Conservation (phyloP, 2,113 vertebrate species). For the Petrocephalus microphthalmus region DNA sequence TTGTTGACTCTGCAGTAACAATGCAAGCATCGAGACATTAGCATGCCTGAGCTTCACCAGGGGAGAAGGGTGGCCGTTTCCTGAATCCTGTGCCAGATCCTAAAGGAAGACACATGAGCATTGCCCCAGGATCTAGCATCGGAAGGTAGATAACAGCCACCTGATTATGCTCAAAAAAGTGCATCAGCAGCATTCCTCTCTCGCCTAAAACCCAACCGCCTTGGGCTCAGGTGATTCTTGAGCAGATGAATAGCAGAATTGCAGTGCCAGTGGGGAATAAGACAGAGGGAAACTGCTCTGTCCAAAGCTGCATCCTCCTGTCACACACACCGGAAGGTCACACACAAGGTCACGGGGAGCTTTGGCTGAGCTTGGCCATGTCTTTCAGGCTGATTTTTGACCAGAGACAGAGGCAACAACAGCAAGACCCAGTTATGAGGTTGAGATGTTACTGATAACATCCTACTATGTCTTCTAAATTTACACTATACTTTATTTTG, state of each 20-base stretch:
- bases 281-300: constrained; percentile 47
- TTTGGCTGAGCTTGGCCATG: neutral
- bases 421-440: neutral
- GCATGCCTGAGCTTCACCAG: neutral
- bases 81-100: neutral
- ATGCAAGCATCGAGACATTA: neutral
- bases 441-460: neutral
- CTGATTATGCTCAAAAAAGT: constrained; percentile 11
- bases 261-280: constrained; percentile 48
- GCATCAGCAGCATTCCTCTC: neutral
- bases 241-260: constrained; percentile 46
- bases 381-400: neutral
- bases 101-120: neutral
- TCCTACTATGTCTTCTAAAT: neutral
- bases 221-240: constrained; percentile 45
- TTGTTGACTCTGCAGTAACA: neutral
- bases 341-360: constrained; percentile 46
- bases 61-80: neutral
- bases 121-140: neutral
- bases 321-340: constrained; percentile 40
- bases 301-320: neutral
- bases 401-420: neutral
- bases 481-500: neutral
- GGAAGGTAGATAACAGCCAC: constrained; percentile 18
- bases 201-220: neutral